These are phyloP conservation scores for Coelinius sp. DNA, from an alignment of 2,888 invertebrate species.

Conservation along the genomic window DNA sequence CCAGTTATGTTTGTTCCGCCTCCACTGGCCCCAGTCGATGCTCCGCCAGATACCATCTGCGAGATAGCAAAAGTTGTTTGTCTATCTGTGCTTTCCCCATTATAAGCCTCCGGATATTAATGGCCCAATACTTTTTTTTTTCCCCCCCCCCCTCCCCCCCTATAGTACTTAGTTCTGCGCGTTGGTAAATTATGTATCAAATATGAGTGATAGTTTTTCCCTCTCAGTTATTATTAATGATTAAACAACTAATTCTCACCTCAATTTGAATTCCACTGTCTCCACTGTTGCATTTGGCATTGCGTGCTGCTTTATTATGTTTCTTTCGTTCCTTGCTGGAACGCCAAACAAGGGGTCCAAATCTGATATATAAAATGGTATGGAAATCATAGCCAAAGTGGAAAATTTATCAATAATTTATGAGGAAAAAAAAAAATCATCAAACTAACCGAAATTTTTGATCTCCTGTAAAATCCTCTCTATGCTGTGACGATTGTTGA, in stretches of 20 bases:
- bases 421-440: background rate
- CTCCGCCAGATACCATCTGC: slow-evolving; percentile 73
- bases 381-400: background rate
- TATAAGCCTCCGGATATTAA: background rate
- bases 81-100: background rate
- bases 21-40: slow-evolving; percentile 67
- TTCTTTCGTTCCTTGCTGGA: slow-evolving; percentile 81
- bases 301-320: slow-evolving; percentile 77
- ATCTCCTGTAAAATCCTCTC: slow-evolving; percentile 61
- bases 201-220: background rate
- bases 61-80: slow-evolving; percentile 43
- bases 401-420: background rate
- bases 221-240: background rate
- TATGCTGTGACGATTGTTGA: slow-evolving; percentile 55
- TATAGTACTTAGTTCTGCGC: background rate
- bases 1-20: slow-evolving; percentile 70
- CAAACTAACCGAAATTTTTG: slow-evolving; percentile 66
- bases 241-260: slow-evolving; percentile 68
- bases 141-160: background rate
- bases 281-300: slow-evolving; percentile 81
- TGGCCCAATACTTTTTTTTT: background rate
- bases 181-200: background rate
- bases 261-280: slow-evolving; percentile 83
- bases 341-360: slow-evolving; percentile 81
- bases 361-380: slow-evolving; percentile 68